phyloP scores from a whole-genome alignment of 1,140 invertebrate species.

The Prorops nasuta region DNA sequence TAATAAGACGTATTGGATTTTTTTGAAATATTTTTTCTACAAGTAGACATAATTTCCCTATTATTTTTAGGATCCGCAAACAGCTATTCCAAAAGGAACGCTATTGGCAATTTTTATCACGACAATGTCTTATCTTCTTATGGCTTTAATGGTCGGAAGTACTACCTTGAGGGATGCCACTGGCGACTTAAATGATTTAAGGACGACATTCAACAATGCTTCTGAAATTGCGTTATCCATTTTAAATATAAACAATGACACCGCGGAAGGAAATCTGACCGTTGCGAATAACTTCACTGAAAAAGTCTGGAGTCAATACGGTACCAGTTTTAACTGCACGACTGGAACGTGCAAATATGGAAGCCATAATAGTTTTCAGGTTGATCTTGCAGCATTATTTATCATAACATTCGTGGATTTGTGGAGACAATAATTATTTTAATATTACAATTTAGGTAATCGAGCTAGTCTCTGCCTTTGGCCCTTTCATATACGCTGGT shows the following conservation, averaged over 20 bases:
- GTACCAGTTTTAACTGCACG: constrained; percentile 48
- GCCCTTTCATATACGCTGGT: constrained; percentile 92
- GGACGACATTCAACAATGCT: constrained; percentile 20
- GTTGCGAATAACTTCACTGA: not conserved
- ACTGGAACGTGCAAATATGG: constrained; percentile 70
- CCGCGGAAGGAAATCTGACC: not conserved
- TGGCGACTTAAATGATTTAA: constrained; percentile 62
- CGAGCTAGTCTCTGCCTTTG: constrained; percentile 84
- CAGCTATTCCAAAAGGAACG: constrained; percentile 88
- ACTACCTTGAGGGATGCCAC: constrained; percentile 75
- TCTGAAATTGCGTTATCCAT: constrained; percentile 9
- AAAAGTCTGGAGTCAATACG: constrained; percentile 34
- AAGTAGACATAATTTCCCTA: constrained; percentile 1
- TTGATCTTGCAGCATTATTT: no score
- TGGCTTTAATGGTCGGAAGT: constrained; percentile 76
- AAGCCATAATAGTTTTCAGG: constrained; percentile 79
- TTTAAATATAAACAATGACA: constrained; percentile 10
- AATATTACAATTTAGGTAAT: constrained; percentile 81
- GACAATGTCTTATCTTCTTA: constrained; percentile 78
- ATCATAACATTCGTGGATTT: no score
- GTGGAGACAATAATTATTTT: no score
- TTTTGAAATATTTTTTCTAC: not conserved
- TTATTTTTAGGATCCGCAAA: constrained; percentile 78
- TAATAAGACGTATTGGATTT: no score
- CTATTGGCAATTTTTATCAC: constrained; percentile 84